Evolutionary conservation across 2,113 vertebrate genomes (phyloP), one percentile per base, ranked within the genome.

Genomic region (Varanus komodoensis): DNA sequence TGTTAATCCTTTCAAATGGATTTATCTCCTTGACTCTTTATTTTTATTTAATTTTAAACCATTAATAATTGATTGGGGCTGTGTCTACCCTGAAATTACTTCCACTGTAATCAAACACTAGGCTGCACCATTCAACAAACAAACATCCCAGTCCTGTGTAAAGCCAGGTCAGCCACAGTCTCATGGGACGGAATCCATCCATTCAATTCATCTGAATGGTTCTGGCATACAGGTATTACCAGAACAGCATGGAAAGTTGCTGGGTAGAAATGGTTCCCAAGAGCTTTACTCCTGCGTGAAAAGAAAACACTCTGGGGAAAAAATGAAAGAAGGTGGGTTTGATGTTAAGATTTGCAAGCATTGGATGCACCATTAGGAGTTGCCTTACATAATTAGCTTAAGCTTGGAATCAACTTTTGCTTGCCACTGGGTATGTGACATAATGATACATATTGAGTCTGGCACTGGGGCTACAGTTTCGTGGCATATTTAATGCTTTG

Each of bases 331-430:
- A 38, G 50, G 32, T 75, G 12, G 38, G 52, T 25, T 29, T 38
- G 73, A 38, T 25, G 61, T 57, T 0, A 4, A 8, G 34, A 29
- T 25, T 88, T 52, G 0, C 0, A 71, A 23, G 3, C 7, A 14
- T 44, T 75, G 38, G 17, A 34, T 38, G 38, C 34, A 32, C 34
- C 6, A 0, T 1, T 11, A 7, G 64, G 17, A 25, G 29, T 64
- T 78, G 61, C 29, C 48, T 25, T 21, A 34, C 27, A 87, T 89
- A 87, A 68, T 8, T 5, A 32, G 71, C 54, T 84, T 32, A 0
- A 44, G 0, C 32, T 6, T 0, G 0, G 2, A 0, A 0, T 9
- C 82, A 29, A 34, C 32, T 61, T 87, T 4, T 0, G 25, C 54
- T 68, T 1, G 21, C 0, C 32, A 71, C 25, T 23, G 48, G 83